Base-by-base conservation (phyloP, 2,888 invertebrate genomes). In the Pasiphila rectangulata region DNA sequence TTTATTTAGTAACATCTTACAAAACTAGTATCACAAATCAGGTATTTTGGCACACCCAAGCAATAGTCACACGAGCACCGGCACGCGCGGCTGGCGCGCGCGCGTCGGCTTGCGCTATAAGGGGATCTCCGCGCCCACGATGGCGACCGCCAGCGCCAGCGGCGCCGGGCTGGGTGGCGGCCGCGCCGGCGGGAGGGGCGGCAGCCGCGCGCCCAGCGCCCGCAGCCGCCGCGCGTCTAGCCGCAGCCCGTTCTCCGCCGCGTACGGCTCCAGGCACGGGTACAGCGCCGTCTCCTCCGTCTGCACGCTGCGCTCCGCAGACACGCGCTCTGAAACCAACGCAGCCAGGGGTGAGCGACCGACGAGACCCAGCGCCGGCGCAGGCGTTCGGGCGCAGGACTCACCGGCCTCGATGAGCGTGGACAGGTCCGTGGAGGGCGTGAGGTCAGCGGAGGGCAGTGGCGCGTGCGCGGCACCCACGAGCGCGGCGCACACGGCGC, bases 291-390 rank as follows among this genome's bases (percentile, higher is more conserved):
- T 49, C n/a, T 78, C 82, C 9, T 85, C 85, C 4, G 85, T 85
- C 60, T 85, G 85, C 42, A 81, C 79, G 30, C 79, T 77, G 3
- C 79, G 69, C 55, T 84, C 83, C 4, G 71, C 9, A 13, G 72
- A 74, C n/a, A 68, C 66, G 35, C 69, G 67, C 46, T 82, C 82
- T 79, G 69, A 2, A 44, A 47, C 15, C 27, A 19, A 13, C 7
- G 5, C 7, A 24, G 24, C 9, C 0, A 10, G 9, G 24, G 3
- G 21, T 0, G n/a, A n/a, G n/a, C n/a, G n/a, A n/a, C n/a, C n/a
- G n/a, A n/a, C n/a, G n/a, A n/a, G n/a, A n/a, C n/a, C n/a, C n/a
- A n/a, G n/a, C n/a, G n/a, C n/a, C n/a, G n/a, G n/a, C n/a, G n/a
- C n/a, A n/a, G n/a, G n/a, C n/a, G n/a, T n/a, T n/a, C n/a, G 25